phyloP scores from a whole-genome alignment of 2,113 vertebrate species.

The Dasypus novemcinctus region DNA sequence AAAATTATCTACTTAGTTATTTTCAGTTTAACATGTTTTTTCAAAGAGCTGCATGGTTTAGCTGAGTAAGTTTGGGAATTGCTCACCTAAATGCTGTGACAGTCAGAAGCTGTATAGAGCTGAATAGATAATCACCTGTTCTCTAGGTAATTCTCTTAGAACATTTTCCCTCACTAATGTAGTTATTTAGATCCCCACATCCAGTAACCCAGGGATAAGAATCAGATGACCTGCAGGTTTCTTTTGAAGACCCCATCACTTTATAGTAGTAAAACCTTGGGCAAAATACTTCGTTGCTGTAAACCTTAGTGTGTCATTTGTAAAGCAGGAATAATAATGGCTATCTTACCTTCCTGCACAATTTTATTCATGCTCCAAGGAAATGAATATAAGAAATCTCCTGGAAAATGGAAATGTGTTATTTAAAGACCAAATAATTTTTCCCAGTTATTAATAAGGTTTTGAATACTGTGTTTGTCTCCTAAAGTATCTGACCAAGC shows the following conservation, averaged over 20 bases:
- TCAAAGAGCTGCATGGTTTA: constrained; percentile 3
- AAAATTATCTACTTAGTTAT: constrained; percentile 12
- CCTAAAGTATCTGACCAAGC: background rate
- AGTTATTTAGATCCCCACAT: background rate
- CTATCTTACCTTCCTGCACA: background rate
- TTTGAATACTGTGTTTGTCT: background rate
- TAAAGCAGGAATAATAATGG: background rate
- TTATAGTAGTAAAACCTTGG: background rate
- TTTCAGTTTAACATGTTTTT: constrained; percentile 43
- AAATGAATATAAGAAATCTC: background rate
- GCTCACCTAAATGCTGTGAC: background rate
- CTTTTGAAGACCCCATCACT: constrained; percentile 8
- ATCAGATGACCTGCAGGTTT: background rate
- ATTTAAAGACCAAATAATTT: background rate
- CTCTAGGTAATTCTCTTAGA: background rate
- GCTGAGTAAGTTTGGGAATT: background rate
- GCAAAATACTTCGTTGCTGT: constrained; percentile 2
- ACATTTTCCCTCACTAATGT: background rate
- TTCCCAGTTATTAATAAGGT: background rate
- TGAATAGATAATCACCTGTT: too few relatives aligned
- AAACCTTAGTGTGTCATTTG: background rate
- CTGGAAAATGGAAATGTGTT: background rate
- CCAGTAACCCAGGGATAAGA: background rate
- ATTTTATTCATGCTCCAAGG: background rate
- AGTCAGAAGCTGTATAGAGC: too few relatives aligned